These are phyloP conservation scores for Crambe crambe DNA, from an alignment of 37 sponge, comb jelly and placozoan species.

Conservation along the genomic window DNA sequence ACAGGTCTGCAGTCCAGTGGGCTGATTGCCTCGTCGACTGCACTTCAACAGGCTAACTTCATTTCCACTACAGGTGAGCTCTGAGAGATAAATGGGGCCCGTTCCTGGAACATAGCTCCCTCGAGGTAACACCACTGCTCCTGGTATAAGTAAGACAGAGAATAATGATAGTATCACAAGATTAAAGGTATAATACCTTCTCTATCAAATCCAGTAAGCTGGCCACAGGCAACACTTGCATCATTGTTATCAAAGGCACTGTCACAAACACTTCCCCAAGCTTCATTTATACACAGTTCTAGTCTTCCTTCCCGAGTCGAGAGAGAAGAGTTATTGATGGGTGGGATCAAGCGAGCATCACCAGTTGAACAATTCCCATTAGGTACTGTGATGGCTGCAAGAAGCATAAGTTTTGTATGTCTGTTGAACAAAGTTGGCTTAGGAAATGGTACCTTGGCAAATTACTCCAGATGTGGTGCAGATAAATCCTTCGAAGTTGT, in stretches of 20 bases:
- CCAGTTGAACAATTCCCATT: not conserved
- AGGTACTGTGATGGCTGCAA: not conserved
- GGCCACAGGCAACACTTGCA: slow-evolving; percentile 25
- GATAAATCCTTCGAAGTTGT: not conserved
- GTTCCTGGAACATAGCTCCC: not conserved
- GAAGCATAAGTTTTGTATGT: not conserved
- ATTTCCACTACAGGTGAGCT: slow-evolving; percentile 13
- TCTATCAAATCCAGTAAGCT: slow-evolving; percentile 9
- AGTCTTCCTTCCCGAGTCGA: slow-evolving; percentile 8
- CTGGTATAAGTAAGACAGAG: too few species aligned
- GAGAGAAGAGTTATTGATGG: not conserved
- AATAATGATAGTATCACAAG: too few species aligned
- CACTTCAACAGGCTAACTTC: slow-evolving; percentile 23
- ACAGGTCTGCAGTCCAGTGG: slow-evolving; percentile 20
- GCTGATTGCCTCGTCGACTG: not conserved
- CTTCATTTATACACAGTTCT: slow-evolving; percentile 31
- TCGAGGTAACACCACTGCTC: not conserved
- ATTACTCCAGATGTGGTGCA: slow-evolving; percentile 17
- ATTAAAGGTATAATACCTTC: too few species aligned
- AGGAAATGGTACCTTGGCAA: slow-evolving; percentile 5
- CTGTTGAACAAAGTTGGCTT: not conserved
- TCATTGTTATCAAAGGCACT: slow-evolving; percentile 14
- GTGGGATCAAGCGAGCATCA: not conserved
- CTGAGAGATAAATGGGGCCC: slow-evolving; percentile 35
- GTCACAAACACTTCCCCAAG: slow-evolving; percentile 40